Percentiles rank a stretch among this genome's conserved stretches.
Conservation (phyloP, 1,140 invertebrate species). For the Caerostris darwini region DNA sequence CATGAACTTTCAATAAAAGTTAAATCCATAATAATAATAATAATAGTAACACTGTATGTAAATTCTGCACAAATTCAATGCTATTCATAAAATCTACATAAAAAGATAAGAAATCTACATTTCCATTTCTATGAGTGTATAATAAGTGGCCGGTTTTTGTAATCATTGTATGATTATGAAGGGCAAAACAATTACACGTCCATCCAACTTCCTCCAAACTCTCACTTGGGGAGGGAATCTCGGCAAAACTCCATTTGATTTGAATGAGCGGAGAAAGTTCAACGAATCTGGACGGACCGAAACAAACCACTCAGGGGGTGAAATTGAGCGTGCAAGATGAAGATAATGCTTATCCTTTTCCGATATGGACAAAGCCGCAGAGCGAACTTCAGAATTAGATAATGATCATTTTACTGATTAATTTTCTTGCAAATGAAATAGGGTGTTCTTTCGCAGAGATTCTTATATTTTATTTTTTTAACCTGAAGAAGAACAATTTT, state of each 20-base stretch:
- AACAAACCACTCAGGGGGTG: not conserved
- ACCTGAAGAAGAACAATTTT: too few species aligned
- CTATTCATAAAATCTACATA: too few species aligned
- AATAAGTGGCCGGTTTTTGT: not conserved
- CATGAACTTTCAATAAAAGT: too few species aligned
- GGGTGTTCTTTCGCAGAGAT: too few species aligned
- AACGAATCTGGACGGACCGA: not conserved
- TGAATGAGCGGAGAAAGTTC: slow-evolving; percentile 21
- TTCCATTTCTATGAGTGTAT: not conserved
- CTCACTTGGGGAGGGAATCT: not conserved
- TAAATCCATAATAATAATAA: too few species aligned
- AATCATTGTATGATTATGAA: not conserved
- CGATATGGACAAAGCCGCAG: slow-evolving; percentile 1
- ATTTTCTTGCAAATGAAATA: not conserved
- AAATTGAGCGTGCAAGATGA: slow-evolving; percentile 6
- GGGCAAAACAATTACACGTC: slow-evolving; percentile 2
- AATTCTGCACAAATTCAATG: too few species aligned
- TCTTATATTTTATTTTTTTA: too few species aligned
- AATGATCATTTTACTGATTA: not conserved
- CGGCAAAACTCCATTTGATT: not conserved
- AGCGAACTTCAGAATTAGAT: slow-evolving; percentile 1
- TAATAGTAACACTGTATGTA: too few species aligned
- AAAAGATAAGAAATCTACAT: not conserved
- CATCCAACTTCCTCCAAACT: not conserved
- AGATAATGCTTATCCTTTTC: not conserved